Evolutionary conservation across 2,888 invertebrate species (phyloP), one percentile per base, ranked within the genome.

Genomic region (Lamproptera curius): DNA sequence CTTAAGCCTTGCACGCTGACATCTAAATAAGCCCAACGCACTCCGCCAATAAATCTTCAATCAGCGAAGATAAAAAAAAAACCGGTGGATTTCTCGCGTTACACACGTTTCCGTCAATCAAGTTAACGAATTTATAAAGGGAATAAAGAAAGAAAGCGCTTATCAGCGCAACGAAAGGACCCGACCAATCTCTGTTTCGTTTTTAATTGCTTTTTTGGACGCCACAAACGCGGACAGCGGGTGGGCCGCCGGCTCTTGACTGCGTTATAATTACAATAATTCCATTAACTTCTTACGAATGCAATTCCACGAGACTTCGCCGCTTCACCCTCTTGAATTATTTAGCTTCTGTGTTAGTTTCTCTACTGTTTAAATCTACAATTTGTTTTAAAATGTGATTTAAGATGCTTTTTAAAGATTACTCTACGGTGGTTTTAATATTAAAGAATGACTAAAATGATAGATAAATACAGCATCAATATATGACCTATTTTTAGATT

Each of bases 171-270:
- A 68, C n/a, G n/a, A n/a, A n/a, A n/a, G n/a, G n/a, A n/a, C 73
- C 64, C 65, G 56, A 73, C 72, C 72, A 73, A 49, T 44, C 49
- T 49, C 48, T 33, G 40, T 43, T 70, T 70, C 68, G 62, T 65
- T 81, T 82, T 83, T 83, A 83, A 84, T 84, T 83, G 76, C 76
- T 83, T 85, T 81, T 83, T 82, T 77, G 73, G 76, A 73, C 71
- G 62, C 71, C 76, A 85, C 85, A 86, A 83, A 84, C 77, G 73
- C 63, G 52, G 69, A 57, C 85, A 78, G 85, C 85, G 85, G 86
- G 85, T 76, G 85, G 85, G 69, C 73, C 75, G 83, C 80, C 74
- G 67, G 69, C 76, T 79, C 83, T 82, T 68, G 56, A 51, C 70
- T 64, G 70, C 66, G 70, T 69, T 73, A 77, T 83, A 79, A 84